Conservation (phyloP, 2,797 vertebrate genomes). For the Sebastes itinus region DNA sequence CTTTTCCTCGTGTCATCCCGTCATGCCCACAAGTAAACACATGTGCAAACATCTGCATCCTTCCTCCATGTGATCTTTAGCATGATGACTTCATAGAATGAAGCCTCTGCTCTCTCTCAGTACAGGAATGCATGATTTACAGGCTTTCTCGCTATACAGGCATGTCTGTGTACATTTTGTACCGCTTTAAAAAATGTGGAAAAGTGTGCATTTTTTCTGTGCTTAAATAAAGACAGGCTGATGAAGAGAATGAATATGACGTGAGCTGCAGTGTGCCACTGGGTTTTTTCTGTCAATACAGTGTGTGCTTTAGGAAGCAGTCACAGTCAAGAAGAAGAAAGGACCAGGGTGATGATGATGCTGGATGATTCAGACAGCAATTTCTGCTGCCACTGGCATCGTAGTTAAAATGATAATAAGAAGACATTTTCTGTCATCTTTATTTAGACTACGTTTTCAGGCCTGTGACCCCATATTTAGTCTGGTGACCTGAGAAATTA, state of each 20-base stretch:
- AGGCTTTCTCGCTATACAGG: background rate
- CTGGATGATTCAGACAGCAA: conserved; percentile 6
- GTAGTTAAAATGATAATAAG: background rate
- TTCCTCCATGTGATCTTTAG: conserved; percentile 18
- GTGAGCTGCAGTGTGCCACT: background rate
- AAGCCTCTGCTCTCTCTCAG: background rate
- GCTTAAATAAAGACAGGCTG: conserved; percentile 11
- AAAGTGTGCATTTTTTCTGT: conserved; percentile 3
- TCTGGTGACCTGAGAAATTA: background rate
- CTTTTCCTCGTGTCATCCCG: conserved; percentile 12
- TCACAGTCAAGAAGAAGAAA: background rate
- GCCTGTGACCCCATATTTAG: background rate
- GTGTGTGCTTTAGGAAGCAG: conserved; percentile 6
- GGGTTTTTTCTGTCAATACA: conserved; percentile 1
- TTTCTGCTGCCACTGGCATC: background rate
- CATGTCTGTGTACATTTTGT: background rate
- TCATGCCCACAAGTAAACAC: conserved; percentile 23
- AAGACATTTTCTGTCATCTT: background rate
- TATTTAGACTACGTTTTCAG: background rate
- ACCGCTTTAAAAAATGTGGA: background rate
- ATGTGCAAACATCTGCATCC: conserved; percentile 31
- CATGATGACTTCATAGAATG: conserved; percentile 4
- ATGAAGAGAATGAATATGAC: background rate
- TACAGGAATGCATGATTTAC: background rate
- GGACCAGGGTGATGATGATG: too few species aligned